Evolutionary conservation across 2,888 invertebrate species (phyloP), one percentile per base, ranked within the genome.

Genomic region (Rhingia campestris): DNA sequence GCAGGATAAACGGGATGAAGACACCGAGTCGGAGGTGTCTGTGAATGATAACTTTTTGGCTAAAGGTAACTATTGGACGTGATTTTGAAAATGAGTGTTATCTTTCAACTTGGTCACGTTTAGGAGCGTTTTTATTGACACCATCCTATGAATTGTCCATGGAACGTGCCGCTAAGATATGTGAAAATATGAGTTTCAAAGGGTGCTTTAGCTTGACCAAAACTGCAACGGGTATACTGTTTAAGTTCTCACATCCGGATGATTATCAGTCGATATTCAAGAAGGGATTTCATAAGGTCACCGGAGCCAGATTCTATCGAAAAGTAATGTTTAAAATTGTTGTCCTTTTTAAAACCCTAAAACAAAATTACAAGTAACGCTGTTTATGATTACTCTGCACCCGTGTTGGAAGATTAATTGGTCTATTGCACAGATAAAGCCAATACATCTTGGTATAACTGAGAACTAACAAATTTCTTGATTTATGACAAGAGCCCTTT

Each of bases 121-220:
- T 89, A 92, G 95, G 95, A 59, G 96, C 96, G 47, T 97, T 97
- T 91, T 94, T 97, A 61, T 93, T 97, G 88, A 97, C 97, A 54
- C 97, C 97, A 49, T 96, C 96, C 66, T 96, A 96, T 92, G 96
- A 97, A 89, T 93, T 97, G 88, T 96, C 95, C 89, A 94, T 97
- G 94, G 96, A 97, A 92, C 96, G 96, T 87, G 96, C 96, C 3
- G 95, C 96, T 49, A 93, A 95, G 88, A 96, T 97, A 89, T 96
- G 96, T 92, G 97, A 97, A 93, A 96, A 96, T 91, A 95, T 97
- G 94, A 96, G 95, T 92, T 96, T 97, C 92, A 95, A 95, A 88
- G 96, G 96, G 67, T 95, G 96, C 88, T 97, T 96, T 92, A 96
- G 96, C 87, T 93, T 97, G 88, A 96, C 96, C 86, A 96, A 96